Conservation (phyloP, 1,140 invertebrate species). For the Hyles euphorbiae region DNA sequence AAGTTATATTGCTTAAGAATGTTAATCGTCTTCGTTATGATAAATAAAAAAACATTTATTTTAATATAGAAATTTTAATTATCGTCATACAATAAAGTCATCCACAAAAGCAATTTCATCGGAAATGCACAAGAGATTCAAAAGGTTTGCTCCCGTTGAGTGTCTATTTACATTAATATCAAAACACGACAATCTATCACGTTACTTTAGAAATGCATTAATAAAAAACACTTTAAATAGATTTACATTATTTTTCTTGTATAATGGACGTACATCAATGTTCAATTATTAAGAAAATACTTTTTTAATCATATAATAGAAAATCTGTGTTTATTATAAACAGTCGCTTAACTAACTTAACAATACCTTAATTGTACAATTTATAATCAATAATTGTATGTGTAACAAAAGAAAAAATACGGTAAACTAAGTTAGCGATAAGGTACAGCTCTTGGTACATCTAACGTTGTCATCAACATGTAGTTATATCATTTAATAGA, state of each 20-base stretch:
- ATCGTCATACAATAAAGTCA: conserved; percentile 54
- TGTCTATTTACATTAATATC: conserved; percentile 49
- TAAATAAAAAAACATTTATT: conserved; percentile 2
- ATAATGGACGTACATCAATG: conserved; percentile 51
- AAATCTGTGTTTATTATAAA: conserved; percentile 31
- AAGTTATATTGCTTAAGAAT: too few species aligned
- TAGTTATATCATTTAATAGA: conserved; percentile 5
- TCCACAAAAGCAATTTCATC: conserved; percentile 64
- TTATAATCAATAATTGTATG: conserved; percentile 34
- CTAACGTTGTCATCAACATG: conserved; percentile 14
- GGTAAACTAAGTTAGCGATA: conserved; percentile 23
- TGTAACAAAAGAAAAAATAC: conserved; percentile 34
- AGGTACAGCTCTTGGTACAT: conserved; percentile 17
- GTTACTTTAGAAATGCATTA: conserved; percentile 56
- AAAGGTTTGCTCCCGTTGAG: conserved; percentile 52
- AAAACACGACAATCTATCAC: conserved; percentile 43
- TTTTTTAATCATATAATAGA: conserved; percentile 17
- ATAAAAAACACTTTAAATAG: conserved; percentile 45
- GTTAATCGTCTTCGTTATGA: too few species aligned
- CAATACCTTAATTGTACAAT: conserved; percentile 39
- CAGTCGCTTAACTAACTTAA: conserved; percentile 65
- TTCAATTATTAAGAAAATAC: conserved; percentile 58
- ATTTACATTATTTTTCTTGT: conserved; percentile 35
- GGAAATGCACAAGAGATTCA: conserved; percentile 69
- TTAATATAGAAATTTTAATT: conserved; percentile 55